Base-by-base conservation (phyloP, 2,888 invertebrate genomes). In the Caenorhabditis imperialis region DNA sequence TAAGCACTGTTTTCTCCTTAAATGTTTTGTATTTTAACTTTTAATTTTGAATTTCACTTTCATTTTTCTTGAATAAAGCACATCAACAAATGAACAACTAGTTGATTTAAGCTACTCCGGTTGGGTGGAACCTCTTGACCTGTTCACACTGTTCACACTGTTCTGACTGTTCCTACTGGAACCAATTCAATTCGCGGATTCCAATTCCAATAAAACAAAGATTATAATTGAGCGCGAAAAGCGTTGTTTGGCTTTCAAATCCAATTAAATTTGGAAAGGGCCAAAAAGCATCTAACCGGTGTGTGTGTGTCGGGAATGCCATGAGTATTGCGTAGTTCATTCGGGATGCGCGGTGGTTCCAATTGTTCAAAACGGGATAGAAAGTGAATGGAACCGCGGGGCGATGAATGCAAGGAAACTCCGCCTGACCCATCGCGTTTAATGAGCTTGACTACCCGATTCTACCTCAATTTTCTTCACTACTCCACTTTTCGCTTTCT, bases 241-340 rank as follows among this genome's bases (percentile, higher is more conserved):
- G 57, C 50, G 40, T 48, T 67, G 57, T 57, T 53, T 40, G 44
- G 16, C 35, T 57, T 25, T 6, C 37, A 44, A 38, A 42, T 20
- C 44, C 37, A 6, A 7, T 30, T 10, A 30, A 30, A 30, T 30
- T 30, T 30, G 42, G 25, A 30, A 30, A 30, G 30, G 67, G 30
- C 50, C 65, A 55, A 65, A 55, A 65, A 65, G 55, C 55, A 48
- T 65, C 65, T 65, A 65, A 50, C 65, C 65, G 55, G 53, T 44
- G 53, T 14, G 23, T 7, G 25, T 18, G 22, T 18, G 51, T 27
- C 45, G 37, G 62, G 42, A 23, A 57, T 57, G 55, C 55, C 67
- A 51, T 18, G 44, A 35, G 57, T 67, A 37, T 51, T 57, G 44
- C 67, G 67, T 51, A 51, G 57, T 57, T 67, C 40, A 67, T 67